Evolutionary conservation across 2,888 invertebrate species (phyloP), one percentile per base, ranked within the genome.

Genomic region (Lepidonotus clava): DNA sequence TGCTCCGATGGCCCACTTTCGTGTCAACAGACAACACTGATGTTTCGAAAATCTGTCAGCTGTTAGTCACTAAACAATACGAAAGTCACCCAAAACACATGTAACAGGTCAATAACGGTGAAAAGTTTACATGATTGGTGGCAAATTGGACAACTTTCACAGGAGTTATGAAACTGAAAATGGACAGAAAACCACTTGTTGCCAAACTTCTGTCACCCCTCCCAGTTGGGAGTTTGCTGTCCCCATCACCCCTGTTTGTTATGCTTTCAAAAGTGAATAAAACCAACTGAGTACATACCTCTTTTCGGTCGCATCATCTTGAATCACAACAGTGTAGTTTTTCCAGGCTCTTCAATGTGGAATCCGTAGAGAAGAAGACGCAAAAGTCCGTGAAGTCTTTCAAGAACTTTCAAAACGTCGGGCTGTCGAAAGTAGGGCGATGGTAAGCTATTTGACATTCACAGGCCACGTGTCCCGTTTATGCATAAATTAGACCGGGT

Each of bases 261-360:
- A 46, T 51, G 18, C 32, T 21, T 80, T 51, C 80, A 80, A 51
- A 14, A 71, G 14, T 41, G 21, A 0, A 32, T n/a, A 28, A 24
- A 46, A 85, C 21, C 28, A 40, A 5, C 14, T n/a, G 18, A 34
- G 21, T 28, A 41, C 56, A 51, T 71, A 85, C 85, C 53, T 85
- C 85, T 67, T 51, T 85, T 85, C 0, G 85, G 85, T 21, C 85
- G 40, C 85, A 71, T 85, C 85, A 85, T 85, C 85, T 76, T 71
- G 85, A n/a, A 41, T 51, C 24, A 1, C 51, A 1, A 32, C 6
- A 51, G 8, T 41, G 11, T 11, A 36, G 71, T 28, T 6, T n/a
- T 1, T 51, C 5, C 5, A 8, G 40, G 6, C 76, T 66, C 32
- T 24, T 76, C 32, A n/a, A 28, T 32, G 21, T 18, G 76, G 51